phyloP scores from a whole-genome alignment of 2,113 vertebrate genomes.

The Platichthys flesus region DNA sequence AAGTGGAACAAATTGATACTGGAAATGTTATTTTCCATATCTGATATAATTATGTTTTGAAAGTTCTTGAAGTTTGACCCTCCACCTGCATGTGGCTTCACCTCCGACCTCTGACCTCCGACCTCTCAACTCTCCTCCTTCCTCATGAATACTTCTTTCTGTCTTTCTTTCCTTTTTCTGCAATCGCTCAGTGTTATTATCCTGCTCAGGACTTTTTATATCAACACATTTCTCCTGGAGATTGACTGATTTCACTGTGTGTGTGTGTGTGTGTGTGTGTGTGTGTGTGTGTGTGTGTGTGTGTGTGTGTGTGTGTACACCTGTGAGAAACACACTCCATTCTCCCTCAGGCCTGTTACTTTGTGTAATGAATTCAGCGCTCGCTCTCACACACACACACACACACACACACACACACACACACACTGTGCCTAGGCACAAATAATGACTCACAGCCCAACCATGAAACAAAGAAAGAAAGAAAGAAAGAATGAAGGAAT shows the following conservation, averaged over 20 bases:
- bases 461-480: too few relatives aligned
- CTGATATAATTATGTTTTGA: not conserved
- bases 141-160: not conserved
- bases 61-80: not conserved
- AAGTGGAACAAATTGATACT: too few relatives aligned
- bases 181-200: slow-evolving; percentile 1
- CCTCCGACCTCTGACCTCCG: not conserved
- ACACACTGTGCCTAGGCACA: not conserved
- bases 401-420: not conserved
- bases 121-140: not conserved
- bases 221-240: slow-evolving; percentile 7
- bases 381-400: not conserved
- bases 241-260: not conserved
- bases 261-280: slow-evolving; percentile 3
- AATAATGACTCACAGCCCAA: too few relatives aligned
- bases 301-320: slow-evolving; percentile 11
- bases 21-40: too few relatives aligned
- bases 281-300: slow-evolving; percentile 7
- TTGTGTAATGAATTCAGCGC: slow-evolving; percentile 34
- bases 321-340: slow-evolving; percentile 24
- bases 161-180: not conserved
- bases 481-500: too few relatives aligned
- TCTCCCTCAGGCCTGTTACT: slow-evolving; percentile 19
- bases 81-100: not conserved
- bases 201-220: slow-evolving; percentile 1